These are phyloP conservation scores for Silvanus unidentatus DNA, from an alignment of 2,888 invertebrate genomes.

Conservation along the genomic window DNA sequence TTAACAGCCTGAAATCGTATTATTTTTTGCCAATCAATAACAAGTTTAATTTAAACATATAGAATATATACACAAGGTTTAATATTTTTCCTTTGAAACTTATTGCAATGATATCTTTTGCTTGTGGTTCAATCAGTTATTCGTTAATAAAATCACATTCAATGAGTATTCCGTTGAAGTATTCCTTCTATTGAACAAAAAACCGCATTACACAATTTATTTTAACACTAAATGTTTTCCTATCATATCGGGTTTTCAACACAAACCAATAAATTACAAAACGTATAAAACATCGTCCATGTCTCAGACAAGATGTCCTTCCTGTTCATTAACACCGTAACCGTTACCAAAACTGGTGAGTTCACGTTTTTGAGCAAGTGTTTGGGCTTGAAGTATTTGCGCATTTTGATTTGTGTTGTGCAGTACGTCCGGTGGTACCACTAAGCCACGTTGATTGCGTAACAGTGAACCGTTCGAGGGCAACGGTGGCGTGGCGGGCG, in stretches of 20 bases:
- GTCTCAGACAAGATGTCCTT: constrained; percentile 48
- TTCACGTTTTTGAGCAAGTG: constrained; percentile 43
- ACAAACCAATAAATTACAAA: constrained; percentile 25
- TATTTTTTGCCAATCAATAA: constrained; percentile 9
- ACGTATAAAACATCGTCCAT: constrained; percentile 39
- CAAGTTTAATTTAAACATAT: constrained; percentile 5
- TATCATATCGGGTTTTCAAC: too few species aligned
- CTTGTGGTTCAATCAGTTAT: constrained; percentile 5
- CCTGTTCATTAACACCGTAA: constrained; percentile 46
- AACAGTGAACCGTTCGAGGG: constrained; percentile 44
- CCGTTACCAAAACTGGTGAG: constrained; percentile 46
- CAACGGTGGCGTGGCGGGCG: constrained; percentile 38
- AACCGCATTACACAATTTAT: constrained; percentile 7
- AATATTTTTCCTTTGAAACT: constrained; percentile 2
- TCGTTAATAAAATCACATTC: constrained; percentile 18
- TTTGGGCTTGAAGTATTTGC: constrained; percentile 46
- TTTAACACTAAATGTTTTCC: neutral
- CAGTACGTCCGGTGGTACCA: constrained; percentile 45
- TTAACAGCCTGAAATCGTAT: constrained; percentile 2
- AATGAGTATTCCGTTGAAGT: constrained; percentile 14
- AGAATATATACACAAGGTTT: constrained; percentile 3
- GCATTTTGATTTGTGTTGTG: constrained; percentile 46
- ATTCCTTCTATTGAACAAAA: neutral
- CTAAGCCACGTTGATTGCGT: constrained; percentile 39
- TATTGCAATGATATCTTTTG: constrained; percentile 27